phyloP scores from a whole-genome alignment of 2,888 invertebrate species.

The Antheraea assamensis region DNA sequence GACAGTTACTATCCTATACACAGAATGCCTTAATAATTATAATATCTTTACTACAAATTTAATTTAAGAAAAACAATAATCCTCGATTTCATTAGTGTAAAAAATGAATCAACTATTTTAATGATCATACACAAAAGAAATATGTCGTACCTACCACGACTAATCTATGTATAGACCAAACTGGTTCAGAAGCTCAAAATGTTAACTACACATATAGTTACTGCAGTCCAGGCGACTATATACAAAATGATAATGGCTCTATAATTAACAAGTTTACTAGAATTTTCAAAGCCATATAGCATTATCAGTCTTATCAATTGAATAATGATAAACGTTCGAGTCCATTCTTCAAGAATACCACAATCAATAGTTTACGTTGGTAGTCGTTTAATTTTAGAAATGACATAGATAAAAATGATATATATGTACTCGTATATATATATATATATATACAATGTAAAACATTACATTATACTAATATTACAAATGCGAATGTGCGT shows the following conservation, averaged over 20 bases:
- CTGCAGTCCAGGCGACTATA: neutral
- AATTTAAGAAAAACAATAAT: too few species aligned
- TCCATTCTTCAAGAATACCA: neutral
- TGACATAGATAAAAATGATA: neutral
- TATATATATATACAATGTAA: neutral
- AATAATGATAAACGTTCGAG: neutral
- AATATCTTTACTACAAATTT: too few species aligned
- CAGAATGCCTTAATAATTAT: too few species aligned
- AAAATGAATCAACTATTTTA: too few species aligned
- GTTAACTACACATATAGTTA: neutral
- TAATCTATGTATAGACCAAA: neutral
- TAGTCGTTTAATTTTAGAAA: constrained; percentile 3
- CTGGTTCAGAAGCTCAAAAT: neutral
- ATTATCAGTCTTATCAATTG: neutral
- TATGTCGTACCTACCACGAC: neutral
- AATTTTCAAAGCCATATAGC: neutral
- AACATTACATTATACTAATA: neutral
- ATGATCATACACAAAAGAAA: too few species aligned
- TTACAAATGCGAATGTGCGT: too few species aligned
- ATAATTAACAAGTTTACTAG: neutral
- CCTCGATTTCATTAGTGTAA: too few species aligned
- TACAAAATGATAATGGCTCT: neutral
- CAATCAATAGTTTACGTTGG: neutral
- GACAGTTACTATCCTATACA: too few species aligned
- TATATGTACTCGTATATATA: neutral